These are phyloP conservation scores for Scelioninae gen. 1 DNA, from an alignment of 2,888 invertebrate genomes.

Conservation along the genomic window DNA sequence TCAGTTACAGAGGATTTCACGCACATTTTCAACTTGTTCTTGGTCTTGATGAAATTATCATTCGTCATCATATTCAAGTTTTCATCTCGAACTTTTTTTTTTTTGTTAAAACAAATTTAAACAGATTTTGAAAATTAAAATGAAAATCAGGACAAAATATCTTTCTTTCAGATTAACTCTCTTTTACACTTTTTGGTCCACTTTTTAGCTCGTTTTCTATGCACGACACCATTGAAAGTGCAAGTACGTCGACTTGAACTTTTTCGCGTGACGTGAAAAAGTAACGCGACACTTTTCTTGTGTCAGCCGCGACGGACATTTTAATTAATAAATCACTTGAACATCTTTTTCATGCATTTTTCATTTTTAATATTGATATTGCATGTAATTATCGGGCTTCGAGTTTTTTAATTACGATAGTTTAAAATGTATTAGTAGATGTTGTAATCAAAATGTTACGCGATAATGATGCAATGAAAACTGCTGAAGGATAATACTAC, in stretches of 20 bases:
- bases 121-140: too few relatives aligned
- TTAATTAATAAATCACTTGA: slow-evolving; percentile 54
- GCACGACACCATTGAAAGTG: slow-evolving; percentile 41
- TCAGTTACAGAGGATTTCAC: slow-evolving; percentile 86
- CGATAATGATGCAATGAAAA: neutral
- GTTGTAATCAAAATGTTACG: neutral
- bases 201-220: slow-evolving; percentile 43
- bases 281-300: slow-evolving; percentile 42
- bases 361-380: slow-evolving; percentile 38
- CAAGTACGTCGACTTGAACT: slow-evolving; percentile 59
- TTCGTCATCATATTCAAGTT: neutral
- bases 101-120: too few relatives aligned
- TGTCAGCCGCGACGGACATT: slow-evolving; percentile 40
- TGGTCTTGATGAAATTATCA: slow-evolving; percentile 2
- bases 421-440: slow-evolving; percentile 18
- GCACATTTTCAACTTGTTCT: slow-evolving; percentile 86
- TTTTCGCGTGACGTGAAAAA: slow-evolving; percentile 51
- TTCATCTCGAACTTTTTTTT: slow-evolving; percentile 40
- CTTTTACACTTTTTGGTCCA: slow-evolving; percentile 8
- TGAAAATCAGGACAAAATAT: too few relatives aligned
- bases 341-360: slow-evolving; percentile 18
- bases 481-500: too few relatives aligned
- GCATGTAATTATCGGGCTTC: slow-evolving; percentile 21
- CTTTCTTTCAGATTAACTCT: neutral
- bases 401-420: slow-evolving; percentile 15